Percentiles rank a stretch among this genome's conserved stretches.
Evolutionary conservation across 1,140 invertebrate species (phyloP).

Genomic region (Polypedilum pembai): DNA sequence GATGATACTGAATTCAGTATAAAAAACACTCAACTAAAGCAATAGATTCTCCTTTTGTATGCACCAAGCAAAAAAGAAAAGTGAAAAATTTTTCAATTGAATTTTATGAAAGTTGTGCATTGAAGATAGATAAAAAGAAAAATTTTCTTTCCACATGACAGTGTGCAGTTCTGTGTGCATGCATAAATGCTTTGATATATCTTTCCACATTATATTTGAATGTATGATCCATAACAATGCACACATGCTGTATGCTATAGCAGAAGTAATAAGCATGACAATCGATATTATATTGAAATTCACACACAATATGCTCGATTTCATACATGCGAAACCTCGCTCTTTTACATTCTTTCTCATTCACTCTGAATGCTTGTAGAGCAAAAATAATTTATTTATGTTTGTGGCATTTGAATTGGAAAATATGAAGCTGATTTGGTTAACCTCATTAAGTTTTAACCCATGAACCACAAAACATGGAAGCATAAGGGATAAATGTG

Average conservation of each 20-base stretch:
- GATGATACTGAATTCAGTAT: too few relatives aligned
- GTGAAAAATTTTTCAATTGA: not conserved
- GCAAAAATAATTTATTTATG: too few relatives aligned
- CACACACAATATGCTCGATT: not conserved
- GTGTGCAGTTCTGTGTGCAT: not conserved
- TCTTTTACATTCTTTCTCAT: not conserved
- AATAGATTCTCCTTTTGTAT: too few relatives aligned
- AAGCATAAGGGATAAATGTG: too few relatives aligned
- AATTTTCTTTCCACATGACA: not conserved
- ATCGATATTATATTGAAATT: not conserved
- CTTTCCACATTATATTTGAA: not conserved
- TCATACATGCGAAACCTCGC: not conserved
- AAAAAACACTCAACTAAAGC: too few relatives aligned
- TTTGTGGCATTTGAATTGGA: not conserved
- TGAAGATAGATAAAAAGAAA: not conserved
- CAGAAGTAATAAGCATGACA: not conserved
- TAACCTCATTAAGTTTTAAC: conserved; percentile 4
- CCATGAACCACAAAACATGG: not conserved
- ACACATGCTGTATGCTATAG: not conserved
- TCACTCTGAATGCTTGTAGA: not conserved
- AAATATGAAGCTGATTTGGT: conserved; percentile 11
- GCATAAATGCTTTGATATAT: not conserved
- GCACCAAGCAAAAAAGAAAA: too few relatives aligned
- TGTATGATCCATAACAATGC: not conserved
- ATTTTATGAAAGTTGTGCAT: not conserved